Evolutionary conservation across 2,888 invertebrate genomes (phyloP), one percentile per base, ranked within the genome.

Genomic region (Nysson spinosus): DNA sequence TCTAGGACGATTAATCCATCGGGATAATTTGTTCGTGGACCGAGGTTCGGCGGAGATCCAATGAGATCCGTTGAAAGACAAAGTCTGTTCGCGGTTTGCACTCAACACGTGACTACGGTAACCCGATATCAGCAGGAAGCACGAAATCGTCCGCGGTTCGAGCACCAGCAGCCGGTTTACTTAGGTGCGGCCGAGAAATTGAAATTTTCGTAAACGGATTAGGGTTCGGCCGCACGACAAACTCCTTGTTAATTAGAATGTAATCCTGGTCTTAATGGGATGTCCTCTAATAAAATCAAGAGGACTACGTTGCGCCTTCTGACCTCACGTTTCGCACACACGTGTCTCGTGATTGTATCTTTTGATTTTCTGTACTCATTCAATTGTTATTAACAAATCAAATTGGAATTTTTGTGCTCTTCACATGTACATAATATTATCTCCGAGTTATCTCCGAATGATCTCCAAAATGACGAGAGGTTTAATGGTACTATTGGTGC

Each of bases 131-230:
- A n/a, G n/a, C n/a, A n/a, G n/a, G n/a, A 14, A 35, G 56, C 56
- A 34, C 34, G 54, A 44, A 51, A 55, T 64, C 44, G 64, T 55
- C n/a, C 52, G 72, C 52, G 56, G 67, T 51, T 47, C 43, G 37
- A 51, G 61, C 46, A 44, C 28, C 20, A 14, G 35, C 30, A 43
- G 39, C 51, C 50, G 71, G 80, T 83, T 83, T 83, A 78, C 82
- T 83, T 82, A 82, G 82, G 80, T 79, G 76, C 76, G 76, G 77
- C 73, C 74, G 82, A 84, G 83, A 85, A 84, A 85, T 85, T 85
- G 84, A 81, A 86, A 86, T 85, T 86, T 86, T 85, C 83, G 80
- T 81, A 79, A 83, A 83, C 80, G 85, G 84, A 85, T 85, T 84
- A 85, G 76, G 67, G 67, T 69, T 67, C 71, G 77, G 75, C 73